Evolutionary conservation across 2,888 invertebrate genomes (phyloP), one percentile per base, ranked within the genome.

Genomic region (Argynnis bischoffii): DNA sequence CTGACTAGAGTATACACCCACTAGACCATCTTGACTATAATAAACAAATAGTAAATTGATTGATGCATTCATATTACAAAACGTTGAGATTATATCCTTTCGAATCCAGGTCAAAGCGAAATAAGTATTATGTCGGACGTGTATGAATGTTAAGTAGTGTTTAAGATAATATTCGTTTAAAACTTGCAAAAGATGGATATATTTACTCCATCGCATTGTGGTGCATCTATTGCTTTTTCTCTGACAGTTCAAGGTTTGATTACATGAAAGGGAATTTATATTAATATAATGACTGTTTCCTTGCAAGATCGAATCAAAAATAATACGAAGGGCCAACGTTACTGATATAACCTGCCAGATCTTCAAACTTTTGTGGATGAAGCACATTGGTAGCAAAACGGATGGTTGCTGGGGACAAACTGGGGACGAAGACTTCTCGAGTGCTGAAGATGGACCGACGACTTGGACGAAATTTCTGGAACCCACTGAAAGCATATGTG

Each of bases 51-150:
- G 3, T 61, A 61, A 61, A 61, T 61, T 61, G 61, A 61, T 61
- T 53, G 61, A 61, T 61, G 61, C 35, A 41, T 61, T 61, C 41
- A 41, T 50, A 53, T 61, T 61, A 61, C 61, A 53, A 61, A 61
- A 61, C 61, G 14, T 35, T 61, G 15, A 61, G 61, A 61, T 61
- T 51, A 61, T 61, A 61, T 61, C 61, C 61, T 61, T 53, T 61
- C 61, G 51, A 61, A 61, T 61, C 41, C 61, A 61, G 61, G 61
- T 31, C 61, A 61, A 2, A 61, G 51, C 60, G 50, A 53, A 61
- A 61, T 61, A 61, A 61, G 61, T 61, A 61, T 61, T 50, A 48
- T 16, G 51, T 41, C 18, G 61, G 61, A 61, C 61, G 61, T 61
- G 61, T 53, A 16, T 61, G 61, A 51, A 61, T 61, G 61, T 50